Evolutionary conservation across 2,888 invertebrate genomes (phyloP), one percentile per base, ranked within the genome.

Genomic region (Scrobipalpa costella): DNA sequence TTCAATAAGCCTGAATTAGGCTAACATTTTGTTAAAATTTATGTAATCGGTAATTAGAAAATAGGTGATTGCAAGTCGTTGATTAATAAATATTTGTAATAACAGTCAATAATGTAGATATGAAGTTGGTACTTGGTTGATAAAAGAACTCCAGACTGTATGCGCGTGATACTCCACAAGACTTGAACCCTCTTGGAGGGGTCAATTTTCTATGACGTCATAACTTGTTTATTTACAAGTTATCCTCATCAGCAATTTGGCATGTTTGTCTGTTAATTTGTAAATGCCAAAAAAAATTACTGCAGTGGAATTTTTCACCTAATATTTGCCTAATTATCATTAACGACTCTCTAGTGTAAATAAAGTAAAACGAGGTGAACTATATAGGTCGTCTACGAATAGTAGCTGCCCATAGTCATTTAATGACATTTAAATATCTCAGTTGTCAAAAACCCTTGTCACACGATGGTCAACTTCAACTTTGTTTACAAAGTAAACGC

Each of bases 151-250:
- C 11, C 21, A 40, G 60, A n/a, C 36, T 13, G 19, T 38, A 49
- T 9, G 15, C 57, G 27, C 57, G 57, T 64, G 64, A 61, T 64
- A 55, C 21, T 21, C 44, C 36, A 6, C 59, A 40, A 40, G 40
- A 47, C 57, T 61, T 64, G 64, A 64, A 61, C 64, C 57, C n/a
- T 61, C 58, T 63, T n/a, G 27, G 38, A 6, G 17, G 34, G 59
- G 38, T 55, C 59, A 60, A 47, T 55, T 55, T 34, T 13, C 7
- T 27, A 21, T 36, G 36, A 59, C 63, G 63, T 63, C 60, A 63
- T 52, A n/a, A 58, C 27, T 44, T 63, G 34, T 61, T 49, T 61
- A 34, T 49, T 49, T 61, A 36, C 9, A 36, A 15, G 15, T 44
- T 59, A 44, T 44, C 44, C 19, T 33, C 34, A 44, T 59, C 21